Conservation (phyloP, 2,113 vertebrate species). For the Dicrurus megarhynchus region DNA sequence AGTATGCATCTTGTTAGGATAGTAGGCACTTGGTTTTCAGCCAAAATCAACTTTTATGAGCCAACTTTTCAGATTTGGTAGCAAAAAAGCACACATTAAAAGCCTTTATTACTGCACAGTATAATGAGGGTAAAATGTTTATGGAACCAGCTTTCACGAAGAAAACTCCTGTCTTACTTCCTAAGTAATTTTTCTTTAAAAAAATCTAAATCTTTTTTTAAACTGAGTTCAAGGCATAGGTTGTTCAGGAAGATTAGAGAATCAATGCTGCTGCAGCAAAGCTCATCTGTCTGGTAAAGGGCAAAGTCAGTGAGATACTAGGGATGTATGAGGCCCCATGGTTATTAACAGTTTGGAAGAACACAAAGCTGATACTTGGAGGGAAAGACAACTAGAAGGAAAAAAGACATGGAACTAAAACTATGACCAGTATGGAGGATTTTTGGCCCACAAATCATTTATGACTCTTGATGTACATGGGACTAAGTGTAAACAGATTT, state of each 20-base stretch:
- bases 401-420: not conserved
- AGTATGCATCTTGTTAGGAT: not conserved
- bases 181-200: not conserved
- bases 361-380: not conserved
- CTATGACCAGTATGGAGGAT: not conserved
- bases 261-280: not conserved
- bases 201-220: not conserved
- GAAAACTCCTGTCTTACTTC: not conserved
- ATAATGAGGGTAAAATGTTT: not conserved
- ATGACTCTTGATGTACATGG: fast-evolving
- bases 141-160: not conserved
- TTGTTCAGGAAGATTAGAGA: not conserved
- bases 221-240: not conserved
- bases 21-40: not conserved
- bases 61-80: not conserved
- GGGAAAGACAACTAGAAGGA: not conserved
- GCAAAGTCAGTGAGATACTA: not conserved
- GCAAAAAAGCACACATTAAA: not conserved
- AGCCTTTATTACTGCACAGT: not conserved
- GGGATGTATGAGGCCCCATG: not conserved
- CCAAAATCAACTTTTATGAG: not conserved
- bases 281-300: not conserved
- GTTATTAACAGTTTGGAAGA: not conserved
- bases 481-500: not conserved
- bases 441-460: not conserved